These are phyloP conservation scores for Eciton burchellii DNA, from an alignment of 1,140 invertebrate genomes.

Conservation along the genomic window DNA sequence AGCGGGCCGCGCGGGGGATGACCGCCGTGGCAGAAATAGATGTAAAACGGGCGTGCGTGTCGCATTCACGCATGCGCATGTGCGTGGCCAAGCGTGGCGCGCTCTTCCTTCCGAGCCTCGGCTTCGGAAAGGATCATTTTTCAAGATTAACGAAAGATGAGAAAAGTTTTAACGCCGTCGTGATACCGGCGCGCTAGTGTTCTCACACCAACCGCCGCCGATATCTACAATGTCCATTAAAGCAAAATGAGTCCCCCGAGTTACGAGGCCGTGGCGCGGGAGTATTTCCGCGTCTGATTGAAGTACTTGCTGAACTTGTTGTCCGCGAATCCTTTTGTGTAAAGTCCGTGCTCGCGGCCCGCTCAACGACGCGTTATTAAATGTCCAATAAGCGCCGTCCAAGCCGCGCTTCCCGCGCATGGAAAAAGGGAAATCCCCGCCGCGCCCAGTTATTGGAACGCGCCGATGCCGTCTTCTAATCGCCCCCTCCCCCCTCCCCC, in stretches of 20 bases:
- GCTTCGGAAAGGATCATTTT: conserved; percentile 76
- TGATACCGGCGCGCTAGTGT: conserved; percentile 63
- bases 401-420: not conserved
- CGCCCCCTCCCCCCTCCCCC: too few relatives aligned
- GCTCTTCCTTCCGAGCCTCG: conserved; percentile 38
- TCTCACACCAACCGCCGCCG: conserved; percentile 44
- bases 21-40: not conserved
- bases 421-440: not conserved
- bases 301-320: conserved; percentile 59
- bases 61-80: not conserved
- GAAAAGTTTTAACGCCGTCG: conserved; percentile 83
- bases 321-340: conserved; percentile 39
- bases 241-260: conserved; percentile 60
- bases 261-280: conserved; percentile 60
- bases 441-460: not conserved
- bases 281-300: conserved; percentile 54
- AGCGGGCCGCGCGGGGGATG: not conserved
- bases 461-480: too few relatives aligned
- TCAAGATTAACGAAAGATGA: conserved; percentile 83
- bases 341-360: conserved; percentile 5
- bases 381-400: conserved; percentile 4
- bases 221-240: conserved; percentile 62
- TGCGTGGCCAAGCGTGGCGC: not conserved
- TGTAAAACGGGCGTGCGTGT: not conserved
- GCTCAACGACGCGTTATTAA: conserved; percentile 25